Evolutionary conservation across 92 coral and sea anemone species (phyloP), one percentile per base, ranked within the genome.

Genomic region (Micromussa lordhowensis): DNA sequence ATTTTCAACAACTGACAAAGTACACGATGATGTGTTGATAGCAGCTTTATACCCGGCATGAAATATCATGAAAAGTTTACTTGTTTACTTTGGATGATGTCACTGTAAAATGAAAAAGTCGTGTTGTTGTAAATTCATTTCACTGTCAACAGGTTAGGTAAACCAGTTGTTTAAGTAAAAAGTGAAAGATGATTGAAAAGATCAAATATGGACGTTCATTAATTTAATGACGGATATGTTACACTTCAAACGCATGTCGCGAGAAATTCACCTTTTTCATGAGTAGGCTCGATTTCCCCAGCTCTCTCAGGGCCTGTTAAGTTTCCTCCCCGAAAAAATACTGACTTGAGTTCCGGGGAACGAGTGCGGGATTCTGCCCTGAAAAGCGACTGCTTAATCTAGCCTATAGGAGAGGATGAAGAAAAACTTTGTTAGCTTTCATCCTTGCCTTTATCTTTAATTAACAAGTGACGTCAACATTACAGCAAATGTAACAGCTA

Each of bases 1-100:
- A 69, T 13, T 69, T 17, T 30, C 8, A 17, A 32, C 34, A 69
- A 61, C 68, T 61, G 16, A 10, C 68, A 14, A 61, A 61, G 68
- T 61, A 61, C 68, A 61, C 68, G n/a, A 61, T 61, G 16, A 22
- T 22, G 28, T 22, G 28, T 1, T 21, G 68, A 61, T 61, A 61
- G 10, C 28, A 9, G 68, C 13, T 71, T 72, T 35, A 32, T 72
- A 32, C 22, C n/a, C 77, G 48, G 26, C 14, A 34, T 31, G 26
- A 1, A 17, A 18, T 22, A 16, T 30, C 76, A 35, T 19, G 38
- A 71, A 71, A 71, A 32, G 1, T 29, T n/a, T 18, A 32, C 26
- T 72, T 72, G 28, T 72, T 35, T 72, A 72, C 77, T 35, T 34
- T 72, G 48, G 30, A 72, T 35, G 77, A 48, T 72, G 77, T 72